Evolutionary conservation across 2,113 vertebrate genomes (phyloP), one percentile per base, ranked within the genome.

Genomic region (Oceanodroma tethys): DNA sequence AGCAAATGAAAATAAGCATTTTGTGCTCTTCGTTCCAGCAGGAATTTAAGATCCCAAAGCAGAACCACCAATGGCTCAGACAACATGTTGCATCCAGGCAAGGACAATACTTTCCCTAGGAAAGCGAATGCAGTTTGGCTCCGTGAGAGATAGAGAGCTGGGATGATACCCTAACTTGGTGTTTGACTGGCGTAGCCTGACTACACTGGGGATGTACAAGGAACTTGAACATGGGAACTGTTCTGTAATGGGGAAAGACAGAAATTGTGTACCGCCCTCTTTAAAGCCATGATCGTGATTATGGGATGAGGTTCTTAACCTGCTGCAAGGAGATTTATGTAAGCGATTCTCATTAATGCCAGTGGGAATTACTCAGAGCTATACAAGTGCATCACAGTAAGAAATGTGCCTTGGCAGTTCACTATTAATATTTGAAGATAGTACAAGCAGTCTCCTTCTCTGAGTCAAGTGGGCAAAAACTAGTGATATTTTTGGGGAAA

Each of bases 351-450:
- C 75, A 81, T 95, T 97, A 96, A 81, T 90, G 60, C 92, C 85
- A 53, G 20, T 58, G 90, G 94, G 88, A 96, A 76, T 96, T 95
- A 94, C 92, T 86, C 38, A 55, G 86, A 91, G 85, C 80, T 86
- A 34, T 79, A 60, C 80, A 84, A 94, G 85, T 93, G 88, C 92
- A 88, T 94, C 88, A 79, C 90, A 71, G 66, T 71, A 94, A 93
- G 94, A 92, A 92, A 91, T 91, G 65, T 79, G 65, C 47, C 70
- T 92, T 93, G 88, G 68, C 88, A 84, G 92, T 86, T 97, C 92
- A 86, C 71, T 88, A 42, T 93, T 96, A 96, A 79, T 93, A 88
- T 96, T 90, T 90, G 81, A 96, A 96, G 81, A 73, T 8, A 67
- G 48, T 76, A 58, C 79, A 92, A 76, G 47, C 42, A 71, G 62